Conservation (phyloP, 2,797 vertebrate species). For the Ficedula albicollis region DNA sequence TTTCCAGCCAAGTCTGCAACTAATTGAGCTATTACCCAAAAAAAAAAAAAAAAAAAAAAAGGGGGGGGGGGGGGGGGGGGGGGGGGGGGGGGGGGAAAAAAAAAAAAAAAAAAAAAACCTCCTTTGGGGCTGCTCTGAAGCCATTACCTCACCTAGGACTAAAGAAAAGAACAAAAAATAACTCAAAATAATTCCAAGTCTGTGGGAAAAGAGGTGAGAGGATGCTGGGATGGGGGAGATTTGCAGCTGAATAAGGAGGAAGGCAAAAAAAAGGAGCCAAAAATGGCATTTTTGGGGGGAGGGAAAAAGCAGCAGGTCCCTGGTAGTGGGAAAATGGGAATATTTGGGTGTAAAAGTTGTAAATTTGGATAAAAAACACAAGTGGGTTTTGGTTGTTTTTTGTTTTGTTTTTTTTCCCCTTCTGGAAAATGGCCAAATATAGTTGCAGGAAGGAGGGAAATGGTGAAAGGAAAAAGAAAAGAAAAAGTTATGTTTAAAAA, state of each 20-base stretch:
- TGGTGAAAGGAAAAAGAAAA: background rate
- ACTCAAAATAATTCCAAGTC: background rate
- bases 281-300: background rate
- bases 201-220: background rate
- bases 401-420: fast-evolving
- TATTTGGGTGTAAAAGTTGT: background rate
- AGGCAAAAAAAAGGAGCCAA: background rate
- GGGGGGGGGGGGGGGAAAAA: too few relatives aligned
- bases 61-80: too few relatives aligned
- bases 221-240: background rate
- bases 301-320: background rate
- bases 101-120: background rate
- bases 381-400: background rate
- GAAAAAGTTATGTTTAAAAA: background rate
- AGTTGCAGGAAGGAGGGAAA: fast-evolving
- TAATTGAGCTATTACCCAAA: slow-evolving; percentile 32
- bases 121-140: background rate
- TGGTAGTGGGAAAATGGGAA: background rate
- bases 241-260: background rate
- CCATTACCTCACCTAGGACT: background rate
- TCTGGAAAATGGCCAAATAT: background rate
- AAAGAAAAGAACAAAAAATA: background rate
- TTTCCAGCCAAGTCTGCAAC: background rate
- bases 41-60: background rate
- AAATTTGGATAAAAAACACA: background rate